Base-by-base conservation (phyloP, 2,797 vertebrate genomes). In the Hydrophis major region DNA sequence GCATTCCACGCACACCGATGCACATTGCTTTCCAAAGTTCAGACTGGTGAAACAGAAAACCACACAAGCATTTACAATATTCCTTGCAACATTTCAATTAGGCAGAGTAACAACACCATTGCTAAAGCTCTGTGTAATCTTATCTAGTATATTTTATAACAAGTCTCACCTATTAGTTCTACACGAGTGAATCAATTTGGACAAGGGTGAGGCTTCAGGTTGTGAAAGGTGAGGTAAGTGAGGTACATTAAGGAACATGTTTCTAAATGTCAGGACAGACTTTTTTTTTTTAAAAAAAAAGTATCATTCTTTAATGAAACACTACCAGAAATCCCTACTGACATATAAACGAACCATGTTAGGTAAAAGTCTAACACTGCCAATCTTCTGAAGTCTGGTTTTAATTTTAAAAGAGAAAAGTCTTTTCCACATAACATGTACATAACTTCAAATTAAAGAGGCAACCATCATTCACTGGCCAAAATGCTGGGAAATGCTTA, bases 161-260 rank as follows among this genome's bases (percentile, higher is more conserved):
- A 90, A 94, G 91, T 89, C 1, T 0, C 69, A 96, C 91, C 93
- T 94, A 89, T 89, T 92, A 88, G 92, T 69, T 91, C 27, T 1
- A 37, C 28, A 89, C 92, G 37, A 5, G 69, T 57, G 22, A 89
- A 47, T 60, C 88, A 96, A 96, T 95, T 93, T 94, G 94, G 55
- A 69, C 83, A 87, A 94, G 95, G 96, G 96, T 0, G 94, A 96
- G 96, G 97, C 94, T 90, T 60, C 90, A 89, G 56, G 94, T 96
- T 96, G 95, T 93, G 95, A 96, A 97, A 96, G 92, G 91, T 91
- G 50, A 53, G 50, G 95, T 92, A 93, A 86, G 91, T 95, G 94
- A 94, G 74, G 89, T 96, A 93, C 74, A 83, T 47, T 47, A 47
- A 47, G 74, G 92, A 93, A 94, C 95, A 95, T 93, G 94, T 94